These are phyloP conservation scores for Micrasema minimum DNA, from an alignment of 1,140 invertebrate species.

Conservation along the genomic window DNA sequence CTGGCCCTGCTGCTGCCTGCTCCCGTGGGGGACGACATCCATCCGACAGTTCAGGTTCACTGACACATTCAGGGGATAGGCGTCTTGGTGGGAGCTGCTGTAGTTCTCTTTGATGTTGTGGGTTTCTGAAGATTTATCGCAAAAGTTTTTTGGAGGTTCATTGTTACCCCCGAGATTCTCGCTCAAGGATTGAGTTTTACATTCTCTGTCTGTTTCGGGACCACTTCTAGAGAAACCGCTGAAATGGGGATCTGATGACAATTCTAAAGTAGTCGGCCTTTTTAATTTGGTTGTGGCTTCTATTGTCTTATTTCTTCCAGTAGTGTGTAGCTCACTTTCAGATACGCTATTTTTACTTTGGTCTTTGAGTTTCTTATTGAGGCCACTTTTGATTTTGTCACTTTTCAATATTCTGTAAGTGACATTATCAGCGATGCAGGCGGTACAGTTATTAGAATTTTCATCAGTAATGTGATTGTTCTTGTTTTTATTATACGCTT, in stretches of 20 bases:
- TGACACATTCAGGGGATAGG: slow-evolving; percentile 64
- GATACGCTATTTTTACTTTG: slow-evolving; percentile 34
- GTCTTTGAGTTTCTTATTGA: slow-evolving; percentile 60
- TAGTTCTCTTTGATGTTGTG: slow-evolving; percentile 9
- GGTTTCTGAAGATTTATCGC: slow-evolving; percentile 31
- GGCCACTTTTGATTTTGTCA: slow-evolving; percentile 62
- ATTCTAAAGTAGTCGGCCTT: slow-evolving; percentile 63
- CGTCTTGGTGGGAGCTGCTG: slow-evolving; percentile 12
- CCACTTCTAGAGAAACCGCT: slow-evolving; percentile 45
- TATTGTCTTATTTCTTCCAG: background rate
- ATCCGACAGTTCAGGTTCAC: slow-evolving; percentile 71
- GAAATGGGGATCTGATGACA: slow-evolving; percentile 21
- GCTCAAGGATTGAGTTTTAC: slow-evolving; percentile 26
- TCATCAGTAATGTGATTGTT: slow-evolving; percentile 5
- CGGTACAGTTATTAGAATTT: slow-evolving; percentile 25
- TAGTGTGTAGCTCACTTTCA: slow-evolving; percentile 2
- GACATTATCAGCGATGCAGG: slow-evolving; percentile 56
- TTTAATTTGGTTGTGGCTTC: slow-evolving; percentile 34
- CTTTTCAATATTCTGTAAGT: slow-evolving; percentile 64
- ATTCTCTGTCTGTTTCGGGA: slow-evolving; percentile 42
- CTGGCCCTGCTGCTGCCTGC: slow-evolving; percentile 56
- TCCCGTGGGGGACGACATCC: slow-evolving; percentile 59
- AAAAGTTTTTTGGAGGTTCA: slow-evolving; percentile 20
- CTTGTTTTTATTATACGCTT: slow-evolving; percentile 2
- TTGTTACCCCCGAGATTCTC: slow-evolving; percentile 10